Conservation (phyloP, 92 coral and sea anemone genomes). For the Porites cylindrica region DNA sequence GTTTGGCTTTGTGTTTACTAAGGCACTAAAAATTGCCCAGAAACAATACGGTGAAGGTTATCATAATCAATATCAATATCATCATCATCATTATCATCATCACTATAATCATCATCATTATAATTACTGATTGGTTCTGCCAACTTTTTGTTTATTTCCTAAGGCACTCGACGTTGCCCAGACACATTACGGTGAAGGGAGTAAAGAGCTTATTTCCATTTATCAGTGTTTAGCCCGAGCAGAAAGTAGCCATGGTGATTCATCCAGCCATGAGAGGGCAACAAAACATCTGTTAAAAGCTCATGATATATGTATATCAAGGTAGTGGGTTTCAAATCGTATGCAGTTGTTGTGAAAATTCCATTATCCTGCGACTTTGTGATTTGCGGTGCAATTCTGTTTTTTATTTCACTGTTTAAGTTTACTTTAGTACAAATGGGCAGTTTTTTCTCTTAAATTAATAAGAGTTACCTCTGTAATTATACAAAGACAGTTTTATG, state of each 20-base stretch:
- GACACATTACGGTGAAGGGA: constrained; percentile 76
- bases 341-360: background rate
- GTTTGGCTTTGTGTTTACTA: background rate
- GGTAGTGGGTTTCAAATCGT: constrained; percentile 26
- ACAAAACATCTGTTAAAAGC: constrained; percentile 81
- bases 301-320: constrained; percentile 73
- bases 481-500: too few relatives aligned
- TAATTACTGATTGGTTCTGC: too few relatives aligned
- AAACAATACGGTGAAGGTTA: constrained; percentile 71
- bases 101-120: too few relatives aligned
- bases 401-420: too few relatives aligned
- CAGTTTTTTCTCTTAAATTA: too few relatives aligned
- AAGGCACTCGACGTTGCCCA: constrained; percentile 84
- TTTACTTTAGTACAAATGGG: too few relatives aligned
- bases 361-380: too few relatives aligned
- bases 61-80: too few relatives aligned
- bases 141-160: too few relatives aligned
- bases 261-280: constrained; percentile 71
- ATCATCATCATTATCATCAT: too few relatives aligned
- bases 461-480: too few relatives aligned
- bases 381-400: too few relatives aligned
- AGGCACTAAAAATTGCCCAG: constrained; percentile 85
- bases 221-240: constrained; percentile 89
- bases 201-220: constrained; percentile 78
- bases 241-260: constrained; percentile 79